These are phyloP conservation scores for Seira sanloemensis DNA, from an alignment of 2,888 invertebrate genomes.

Conservation along the genomic window DNA sequence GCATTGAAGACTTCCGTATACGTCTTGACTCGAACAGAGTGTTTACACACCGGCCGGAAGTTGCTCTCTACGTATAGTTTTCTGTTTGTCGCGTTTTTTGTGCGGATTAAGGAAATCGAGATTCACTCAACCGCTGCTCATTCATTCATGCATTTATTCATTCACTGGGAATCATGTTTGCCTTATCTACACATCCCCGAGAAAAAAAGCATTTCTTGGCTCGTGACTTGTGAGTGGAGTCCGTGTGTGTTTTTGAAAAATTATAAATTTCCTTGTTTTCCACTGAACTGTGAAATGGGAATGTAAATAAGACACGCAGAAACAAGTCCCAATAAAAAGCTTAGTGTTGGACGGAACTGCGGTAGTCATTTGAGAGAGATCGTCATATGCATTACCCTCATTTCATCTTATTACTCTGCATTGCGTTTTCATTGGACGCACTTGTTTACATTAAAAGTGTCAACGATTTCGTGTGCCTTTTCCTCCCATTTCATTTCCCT, in stretches of 20 bases:
- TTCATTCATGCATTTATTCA: slow-evolving; percentile 44
- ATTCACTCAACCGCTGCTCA: slow-evolving; percentile 36
- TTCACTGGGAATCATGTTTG: too few relatives aligned
- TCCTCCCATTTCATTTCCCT: neutral
- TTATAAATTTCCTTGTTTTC: slow-evolving; percentile 8
- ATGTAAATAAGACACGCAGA: slow-evolving; percentile 13
- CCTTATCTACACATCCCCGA: too few relatives aligned
- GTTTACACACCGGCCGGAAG: slow-evolving; percentile 61
- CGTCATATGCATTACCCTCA: slow-evolving; percentile 16
- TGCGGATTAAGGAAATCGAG: slow-evolving; percentile 39
- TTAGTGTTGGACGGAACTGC: slow-evolving; percentile 2
- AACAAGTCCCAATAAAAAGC: neutral
- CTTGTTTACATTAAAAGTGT: slow-evolving; percentile 27
- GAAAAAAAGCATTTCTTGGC: too few relatives aligned
- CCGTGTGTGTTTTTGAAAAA: too few relatives aligned
- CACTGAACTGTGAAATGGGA: neutral
- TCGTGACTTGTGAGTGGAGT: too few relatives aligned
- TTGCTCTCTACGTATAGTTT: slow-evolving; percentile 22
- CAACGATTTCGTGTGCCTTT: neutral
- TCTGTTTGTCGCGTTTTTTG: neutral
- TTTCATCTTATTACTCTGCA: slow-evolving; percentile 6
- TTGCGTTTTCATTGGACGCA: neutral
- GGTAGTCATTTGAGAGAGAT: slow-evolving; percentile 6
- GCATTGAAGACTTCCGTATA: slow-evolving; percentile 11
- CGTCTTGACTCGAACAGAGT: slow-evolving; percentile 13